A percentile compares a stretch with the other conserved stretches of the same genome.
Evolutionary conservation across 2,113 vertebrate genomes (phyloP).

Genomic region (Rhinolophus sinicus): DNA sequence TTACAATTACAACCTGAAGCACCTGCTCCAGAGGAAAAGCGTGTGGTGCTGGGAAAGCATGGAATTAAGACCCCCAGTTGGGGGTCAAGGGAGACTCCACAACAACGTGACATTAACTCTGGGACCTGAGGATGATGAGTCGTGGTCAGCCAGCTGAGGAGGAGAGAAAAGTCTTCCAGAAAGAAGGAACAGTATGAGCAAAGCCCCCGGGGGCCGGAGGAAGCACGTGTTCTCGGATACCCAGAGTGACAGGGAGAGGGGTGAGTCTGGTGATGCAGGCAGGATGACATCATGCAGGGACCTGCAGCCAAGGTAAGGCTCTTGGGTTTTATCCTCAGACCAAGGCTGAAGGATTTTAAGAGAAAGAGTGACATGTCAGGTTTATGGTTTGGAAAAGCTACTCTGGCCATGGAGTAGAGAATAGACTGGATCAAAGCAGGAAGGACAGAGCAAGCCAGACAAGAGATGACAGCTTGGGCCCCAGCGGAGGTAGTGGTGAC

Average conservation of each 20-base stretch:
- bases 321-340: neutral
- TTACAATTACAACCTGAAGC: neutral
- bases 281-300: fast-evolving
- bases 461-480: neutral
- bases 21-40: neutral
- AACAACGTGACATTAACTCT: neutral
- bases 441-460: neutral
- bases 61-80: fast-evolving
- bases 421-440: neutral
- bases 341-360: neutral
- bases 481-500: neutral
- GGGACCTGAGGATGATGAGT: neutral
- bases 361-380: neutral
- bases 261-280: neutral
- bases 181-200: neutral
- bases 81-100: neutral
- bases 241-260: no score
- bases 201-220: neutral
- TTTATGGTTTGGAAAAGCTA: neutral
- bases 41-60: neutral
- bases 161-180: neutral
- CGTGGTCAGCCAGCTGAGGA: neutral
- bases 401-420: neutral
- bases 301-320: fast-evolving
- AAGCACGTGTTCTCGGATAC: neutral